phyloP scores from a whole-genome alignment of 92 coral and sea anemone genomes.

The Siderastrea siderea region DNA sequence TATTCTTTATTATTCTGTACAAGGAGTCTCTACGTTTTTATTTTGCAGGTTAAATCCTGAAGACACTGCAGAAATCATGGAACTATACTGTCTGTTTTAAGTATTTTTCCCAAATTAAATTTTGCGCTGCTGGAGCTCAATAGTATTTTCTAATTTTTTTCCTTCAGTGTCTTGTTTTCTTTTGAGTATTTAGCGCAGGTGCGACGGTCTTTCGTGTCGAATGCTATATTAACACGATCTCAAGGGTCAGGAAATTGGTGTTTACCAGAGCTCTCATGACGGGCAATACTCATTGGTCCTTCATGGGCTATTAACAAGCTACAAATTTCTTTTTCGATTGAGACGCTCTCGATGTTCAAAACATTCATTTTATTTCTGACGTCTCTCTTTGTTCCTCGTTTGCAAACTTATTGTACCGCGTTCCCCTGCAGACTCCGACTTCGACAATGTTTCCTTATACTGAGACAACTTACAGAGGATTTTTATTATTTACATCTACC shows the following conservation, averaged over 20 bases:
- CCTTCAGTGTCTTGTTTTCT: background rate
- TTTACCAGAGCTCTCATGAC: background rate
- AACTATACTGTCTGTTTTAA: no score
- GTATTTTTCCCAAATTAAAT: no score
- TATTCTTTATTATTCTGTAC: no score
- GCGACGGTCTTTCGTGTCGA: background rate
- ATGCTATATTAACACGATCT: background rate
- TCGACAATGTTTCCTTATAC: background rate
- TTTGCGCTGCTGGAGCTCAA: background rate
- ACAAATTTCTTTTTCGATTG: background rate
- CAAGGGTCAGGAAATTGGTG: constrained; percentile 19
- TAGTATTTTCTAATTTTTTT: background rate
- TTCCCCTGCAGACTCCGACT: background rate
- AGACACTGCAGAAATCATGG: no score
- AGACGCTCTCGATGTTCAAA: background rate
- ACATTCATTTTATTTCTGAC: background rate
- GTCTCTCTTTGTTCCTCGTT: background rate
- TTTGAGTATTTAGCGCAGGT: background rate
- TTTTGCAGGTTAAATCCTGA: no score
- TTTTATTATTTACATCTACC: background rate
- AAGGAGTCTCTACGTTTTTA: no score
- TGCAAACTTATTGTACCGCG: background rate
- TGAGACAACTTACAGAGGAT: background rate
- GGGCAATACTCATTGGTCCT: background rate
- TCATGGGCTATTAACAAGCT: background rate